Conservation (phyloP, 2,888 invertebrate genomes). For the Drosophila mulleri region DNA sequence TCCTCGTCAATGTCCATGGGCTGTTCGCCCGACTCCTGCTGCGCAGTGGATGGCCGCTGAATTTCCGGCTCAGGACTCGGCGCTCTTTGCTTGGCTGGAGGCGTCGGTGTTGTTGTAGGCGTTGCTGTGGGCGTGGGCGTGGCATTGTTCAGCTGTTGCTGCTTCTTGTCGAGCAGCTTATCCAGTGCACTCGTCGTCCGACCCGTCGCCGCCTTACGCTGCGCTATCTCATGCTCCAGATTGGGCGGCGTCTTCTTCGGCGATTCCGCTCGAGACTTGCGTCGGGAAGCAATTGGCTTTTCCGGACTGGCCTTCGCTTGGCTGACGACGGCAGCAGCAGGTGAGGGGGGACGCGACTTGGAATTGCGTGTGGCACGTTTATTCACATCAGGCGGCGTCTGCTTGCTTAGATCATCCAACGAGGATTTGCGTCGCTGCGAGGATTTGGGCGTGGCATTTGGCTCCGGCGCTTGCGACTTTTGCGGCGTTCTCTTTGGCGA, state of each 20-base stretch:
- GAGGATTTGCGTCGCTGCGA: constrained; percentile 69
- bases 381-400: constrained; percentile 33
- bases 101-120: constrained; percentile 5
- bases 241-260: constrained; percentile 68
- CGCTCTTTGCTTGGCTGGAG: constrained; percentile 13
- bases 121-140: constrained; percentile 7
- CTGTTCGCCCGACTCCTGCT: constrained; percentile 72
- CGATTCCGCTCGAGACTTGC: constrained; percentile 65
- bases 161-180: constrained; percentile 87
- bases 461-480: constrained; percentile 51
- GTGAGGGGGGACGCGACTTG: constrained; percentile 65
- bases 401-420: constrained; percentile 75
- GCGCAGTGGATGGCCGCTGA: neutral
- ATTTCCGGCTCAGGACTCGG: constrained; percentile 1
- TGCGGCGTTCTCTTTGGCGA: constrained; percentile 74
- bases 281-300: constrained; percentile 41
- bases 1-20: constrained; percentile 83
- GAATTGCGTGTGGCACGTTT: constrained; percentile 75
- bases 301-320: constrained; percentile 47
- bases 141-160: constrained; percentile 83
- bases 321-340: constrained; percentile 15
- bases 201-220: constrained; percentile 80
- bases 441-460: constrained; percentile 21
- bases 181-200: constrained; percentile 85
- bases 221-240: constrained; percentile 83